Percentiles rank a stretch among this genome's conserved stretches.
phyloP scores from a whole-genome alignment of 2,113 vertebrate species.

The Rhinoderma darwinii region DNA sequence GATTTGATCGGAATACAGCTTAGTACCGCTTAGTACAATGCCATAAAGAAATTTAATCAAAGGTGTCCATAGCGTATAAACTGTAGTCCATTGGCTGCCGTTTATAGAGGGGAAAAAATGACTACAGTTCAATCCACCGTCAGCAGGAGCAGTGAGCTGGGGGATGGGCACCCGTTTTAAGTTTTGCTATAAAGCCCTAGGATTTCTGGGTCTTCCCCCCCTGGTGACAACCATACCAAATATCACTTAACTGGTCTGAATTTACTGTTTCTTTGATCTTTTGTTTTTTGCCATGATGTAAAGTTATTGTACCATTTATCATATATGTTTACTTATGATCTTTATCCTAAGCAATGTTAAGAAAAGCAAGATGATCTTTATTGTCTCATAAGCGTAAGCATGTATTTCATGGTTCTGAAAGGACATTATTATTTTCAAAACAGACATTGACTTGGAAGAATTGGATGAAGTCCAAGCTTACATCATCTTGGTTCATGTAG shows the following conservation, averaged over 20 bases:
- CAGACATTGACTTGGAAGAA: slow-evolving; percentile 24
- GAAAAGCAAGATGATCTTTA: slow-evolving; percentile 12
- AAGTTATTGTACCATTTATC: slow-evolving; percentile 22
- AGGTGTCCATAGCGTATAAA: too few relatives aligned
- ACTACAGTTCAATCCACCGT: neutral
- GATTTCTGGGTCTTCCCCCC: neutral
- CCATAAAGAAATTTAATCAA: too few relatives aligned
- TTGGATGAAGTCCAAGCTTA: slow-evolving; percentile 9
- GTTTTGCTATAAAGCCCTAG: neutral
- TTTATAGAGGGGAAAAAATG: neutral
- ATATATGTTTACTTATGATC: slow-evolving; percentile 28
- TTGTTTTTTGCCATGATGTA: slow-evolving; percentile 36
- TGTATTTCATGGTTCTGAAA: slow-evolving; percentile 33
- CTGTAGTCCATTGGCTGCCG: neutral
- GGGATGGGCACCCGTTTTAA: neutral
- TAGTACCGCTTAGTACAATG: too few relatives aligned
- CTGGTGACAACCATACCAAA: neutral
- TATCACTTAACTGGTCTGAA: slow-evolving; percentile 20
- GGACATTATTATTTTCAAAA: slow-evolving; percentile 10
- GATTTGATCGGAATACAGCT: too few relatives aligned
- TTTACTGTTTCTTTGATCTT: slow-evolving; percentile 23
- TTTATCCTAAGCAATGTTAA: neutral
- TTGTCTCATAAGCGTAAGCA: slow-evolving; percentile 10
- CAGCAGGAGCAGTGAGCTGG: neutral
- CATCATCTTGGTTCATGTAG: slow-evolving; percentile 33